A percentile compares a stretch with the other conserved stretches of the same genome.
phyloP scores from a whole-genome alignment of 2,113 vertebrate genomes.

The Pseudonaja textilis region DNA sequence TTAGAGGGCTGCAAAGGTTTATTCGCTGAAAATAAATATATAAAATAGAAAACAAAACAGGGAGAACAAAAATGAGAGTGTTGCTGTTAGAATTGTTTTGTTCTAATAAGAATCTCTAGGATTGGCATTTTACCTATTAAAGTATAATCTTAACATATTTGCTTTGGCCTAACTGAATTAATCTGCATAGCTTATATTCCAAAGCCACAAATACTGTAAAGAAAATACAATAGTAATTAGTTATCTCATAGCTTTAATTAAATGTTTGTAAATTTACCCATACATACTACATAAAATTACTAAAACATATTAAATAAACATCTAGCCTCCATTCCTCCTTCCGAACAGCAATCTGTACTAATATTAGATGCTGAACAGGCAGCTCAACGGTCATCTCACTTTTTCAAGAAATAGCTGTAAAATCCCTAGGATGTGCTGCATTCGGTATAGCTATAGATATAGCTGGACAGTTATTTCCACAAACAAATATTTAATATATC shows the following conservation, averaged over 20 bases:
- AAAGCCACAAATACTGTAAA: neutral
- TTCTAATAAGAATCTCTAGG: neutral
- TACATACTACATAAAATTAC: neutral
- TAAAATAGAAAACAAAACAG: neutral
- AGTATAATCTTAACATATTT: neutral
- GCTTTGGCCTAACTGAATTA: neutral
- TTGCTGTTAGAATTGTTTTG: neutral
- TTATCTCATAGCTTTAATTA: neutral
- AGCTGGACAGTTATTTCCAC: neutral
- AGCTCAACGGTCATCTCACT: neutral
- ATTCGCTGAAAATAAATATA: slow-evolving; percentile 47
- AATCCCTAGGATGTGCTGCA: neutral
- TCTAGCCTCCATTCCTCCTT: neutral
- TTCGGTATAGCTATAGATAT: neutral
- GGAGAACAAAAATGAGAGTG: neutral
- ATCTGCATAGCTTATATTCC: neutral
- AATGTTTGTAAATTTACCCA: neutral
- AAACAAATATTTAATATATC: neutral
- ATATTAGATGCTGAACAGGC: neutral
- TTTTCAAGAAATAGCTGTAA: neutral
- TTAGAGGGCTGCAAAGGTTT: slow-evolving; percentile 11
- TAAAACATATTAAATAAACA: neutral
- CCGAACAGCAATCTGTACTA: neutral
- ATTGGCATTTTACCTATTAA: neutral
- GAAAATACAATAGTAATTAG: neutral